phyloP scores from a whole-genome alignment of 1,140 invertebrate genomes.

The Druon quercuslanigerum region DNA sequence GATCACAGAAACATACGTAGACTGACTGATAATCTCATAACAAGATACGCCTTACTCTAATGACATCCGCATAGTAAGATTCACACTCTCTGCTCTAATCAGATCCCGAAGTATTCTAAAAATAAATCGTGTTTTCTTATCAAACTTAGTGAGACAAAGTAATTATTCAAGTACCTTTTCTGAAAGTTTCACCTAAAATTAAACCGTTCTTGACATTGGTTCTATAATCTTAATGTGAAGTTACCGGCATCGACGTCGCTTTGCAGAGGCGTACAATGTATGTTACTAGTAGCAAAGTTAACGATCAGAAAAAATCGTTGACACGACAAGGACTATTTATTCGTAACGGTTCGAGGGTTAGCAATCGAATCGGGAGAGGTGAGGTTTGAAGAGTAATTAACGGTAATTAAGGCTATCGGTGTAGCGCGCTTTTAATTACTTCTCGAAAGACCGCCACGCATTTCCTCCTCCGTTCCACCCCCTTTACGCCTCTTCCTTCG shows the following conservation, averaged over 20 bases:
- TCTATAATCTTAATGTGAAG: background rate
- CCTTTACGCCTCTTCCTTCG: background rate
- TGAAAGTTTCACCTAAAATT: no score
- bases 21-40: no score
- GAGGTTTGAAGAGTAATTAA: slow-evolving; percentile 38
- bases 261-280: slow-evolving; percentile 8
- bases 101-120: no score
- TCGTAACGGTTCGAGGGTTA: slow-evolving; percentile 14
- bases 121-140: no score
- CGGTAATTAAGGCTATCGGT: slow-evolving; percentile 40
- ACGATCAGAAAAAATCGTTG: slow-evolving; percentile 18
- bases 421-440: slow-evolving; percentile 43
- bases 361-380: slow-evolving; percentile 8
- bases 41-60: no score
- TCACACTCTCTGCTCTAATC: no score
- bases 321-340: slow-evolving; percentile 28
- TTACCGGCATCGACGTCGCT: background rate
- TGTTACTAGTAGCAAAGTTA: slow-evolving; percentile 31
- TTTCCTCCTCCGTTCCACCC: slow-evolving; percentile 19
- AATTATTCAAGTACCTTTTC: no score
- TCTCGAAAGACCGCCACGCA: slow-evolving; percentile 32
- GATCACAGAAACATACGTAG: no score
- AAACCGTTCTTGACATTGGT: no score
- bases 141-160: no score
- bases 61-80: no score